These are phyloP conservation scores for Myotis vivesi DNA, from an alignment of 2,797 vertebrate species.

Conservation along the genomic window DNA sequence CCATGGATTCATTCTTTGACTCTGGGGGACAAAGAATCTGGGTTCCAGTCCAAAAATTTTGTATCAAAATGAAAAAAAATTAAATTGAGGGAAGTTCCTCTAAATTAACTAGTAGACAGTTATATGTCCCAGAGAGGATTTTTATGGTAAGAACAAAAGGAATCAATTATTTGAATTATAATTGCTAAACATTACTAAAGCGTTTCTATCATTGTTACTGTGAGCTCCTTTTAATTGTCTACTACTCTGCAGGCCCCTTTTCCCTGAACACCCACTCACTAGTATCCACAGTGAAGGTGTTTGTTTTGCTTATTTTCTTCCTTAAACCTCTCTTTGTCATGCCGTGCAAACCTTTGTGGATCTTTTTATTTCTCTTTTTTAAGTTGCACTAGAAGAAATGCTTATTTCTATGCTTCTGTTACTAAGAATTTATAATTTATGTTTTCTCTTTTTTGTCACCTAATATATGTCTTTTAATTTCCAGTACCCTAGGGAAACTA, in stretches of 20 bases:
- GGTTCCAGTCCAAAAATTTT: too few species aligned
- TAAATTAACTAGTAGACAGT: neutral
- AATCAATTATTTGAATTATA: neutral
- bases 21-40: too few species aligned
- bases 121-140: neutral
- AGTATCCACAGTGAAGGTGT: neutral
- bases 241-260: fast-evolving
- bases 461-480: neutral
- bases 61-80: neutral
- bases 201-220: neutral
- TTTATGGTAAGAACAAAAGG: neutral
- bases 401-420: neutral
- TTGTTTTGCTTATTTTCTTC: neutral
- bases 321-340: neutral
- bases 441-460: neutral
- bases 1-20: too few species aligned
- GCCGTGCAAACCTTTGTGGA: neutral
- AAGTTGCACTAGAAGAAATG: neutral
- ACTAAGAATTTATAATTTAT: neutral
- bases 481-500: neutral
- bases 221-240: neutral
- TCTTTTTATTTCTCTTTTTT: neutral
- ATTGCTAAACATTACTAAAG: neutral
- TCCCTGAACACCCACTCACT: neutral
- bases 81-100: neutral